Conservation (phyloP, 2,888 invertebrate genomes). For the Patella pellucida region DNA sequence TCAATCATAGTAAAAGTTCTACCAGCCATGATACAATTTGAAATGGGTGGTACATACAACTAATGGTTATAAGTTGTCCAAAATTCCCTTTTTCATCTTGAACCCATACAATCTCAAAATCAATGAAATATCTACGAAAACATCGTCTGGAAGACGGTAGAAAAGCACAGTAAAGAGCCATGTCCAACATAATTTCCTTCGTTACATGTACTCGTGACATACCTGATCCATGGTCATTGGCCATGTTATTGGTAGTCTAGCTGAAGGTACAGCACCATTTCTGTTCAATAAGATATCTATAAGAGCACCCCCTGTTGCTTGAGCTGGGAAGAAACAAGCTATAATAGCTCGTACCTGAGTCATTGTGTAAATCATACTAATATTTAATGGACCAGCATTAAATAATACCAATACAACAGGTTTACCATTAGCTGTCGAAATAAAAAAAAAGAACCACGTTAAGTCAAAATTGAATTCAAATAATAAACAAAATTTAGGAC, state of each 20-base stretch:
- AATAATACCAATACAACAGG: slow-evolving; percentile 49
- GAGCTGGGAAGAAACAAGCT: slow-evolving; percentile 56
- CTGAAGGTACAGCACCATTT: slow-evolving; percentile 44
- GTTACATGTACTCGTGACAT: too few species aligned
- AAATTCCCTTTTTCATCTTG: too few species aligned
- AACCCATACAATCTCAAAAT: too few species aligned
- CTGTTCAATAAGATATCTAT: slow-evolving; percentile 29
- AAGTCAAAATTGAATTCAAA: too few species aligned
- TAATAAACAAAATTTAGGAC: too few species aligned
- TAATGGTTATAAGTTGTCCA: too few species aligned
- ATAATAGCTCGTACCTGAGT: slow-evolving; percentile 50
- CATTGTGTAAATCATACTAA: slow-evolving; percentile 45
- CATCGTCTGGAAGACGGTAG: too few species aligned
- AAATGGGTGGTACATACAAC: background rate
- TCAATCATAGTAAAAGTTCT: background rate
- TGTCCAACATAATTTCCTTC: too few species aligned
- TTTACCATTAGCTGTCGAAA: slow-evolving; percentile 8
- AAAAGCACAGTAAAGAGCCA: too few species aligned
- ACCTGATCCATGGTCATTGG: slow-evolving; percentile 40
- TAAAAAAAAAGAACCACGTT: background rate
- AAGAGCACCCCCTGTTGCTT: slow-evolving; percentile 55
- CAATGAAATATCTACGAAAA: too few species aligned
- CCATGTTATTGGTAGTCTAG: slow-evolving; percentile 57
- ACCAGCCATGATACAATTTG: slow-evolving; percentile 10
- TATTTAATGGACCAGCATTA: slow-evolving; percentile 62